phyloP scores from a whole-genome alignment of 2,797 vertebrate genomes.

The Ciconia nigra region DNA sequence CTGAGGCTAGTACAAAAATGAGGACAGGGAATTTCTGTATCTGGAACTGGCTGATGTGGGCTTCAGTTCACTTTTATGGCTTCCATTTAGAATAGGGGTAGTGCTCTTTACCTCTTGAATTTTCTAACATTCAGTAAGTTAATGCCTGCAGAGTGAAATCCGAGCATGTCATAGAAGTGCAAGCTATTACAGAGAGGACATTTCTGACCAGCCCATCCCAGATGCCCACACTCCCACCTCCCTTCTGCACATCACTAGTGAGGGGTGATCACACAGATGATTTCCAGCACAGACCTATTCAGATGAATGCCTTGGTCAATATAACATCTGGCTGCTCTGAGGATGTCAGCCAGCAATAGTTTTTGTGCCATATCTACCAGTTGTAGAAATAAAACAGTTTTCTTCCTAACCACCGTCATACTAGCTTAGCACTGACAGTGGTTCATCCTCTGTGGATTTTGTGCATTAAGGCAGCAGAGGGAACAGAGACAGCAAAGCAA shows the following conservation, averaged over 20 bases:
- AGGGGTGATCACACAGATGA: background rate
- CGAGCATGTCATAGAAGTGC: rapidly evolving
- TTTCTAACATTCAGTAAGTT: background rate
- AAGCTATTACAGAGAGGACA: background rate
- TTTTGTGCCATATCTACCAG: background rate
- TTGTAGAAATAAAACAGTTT: background rate
- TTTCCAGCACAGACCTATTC: background rate
- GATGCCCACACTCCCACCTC: background rate
- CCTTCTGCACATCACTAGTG: background rate
- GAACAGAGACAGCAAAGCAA: background rate
- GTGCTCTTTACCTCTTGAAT: background rate
- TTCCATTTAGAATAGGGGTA: background rate
- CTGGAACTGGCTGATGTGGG: background rate
- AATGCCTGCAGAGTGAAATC: background rate
- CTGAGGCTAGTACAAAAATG: background rate
- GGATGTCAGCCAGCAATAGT: background rate
- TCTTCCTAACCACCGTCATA: background rate
- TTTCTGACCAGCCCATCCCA: background rate
- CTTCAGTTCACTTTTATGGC: background rate
- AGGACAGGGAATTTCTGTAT: background rate
- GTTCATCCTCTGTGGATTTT: background rate
- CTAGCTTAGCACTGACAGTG: background rate
- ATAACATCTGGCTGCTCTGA: background rate
- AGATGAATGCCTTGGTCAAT: background rate
- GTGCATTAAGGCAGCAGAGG: background rate